phyloP scores from a whole-genome alignment of 2,113 vertebrate species.

The Ochotona princeps region DNA sequence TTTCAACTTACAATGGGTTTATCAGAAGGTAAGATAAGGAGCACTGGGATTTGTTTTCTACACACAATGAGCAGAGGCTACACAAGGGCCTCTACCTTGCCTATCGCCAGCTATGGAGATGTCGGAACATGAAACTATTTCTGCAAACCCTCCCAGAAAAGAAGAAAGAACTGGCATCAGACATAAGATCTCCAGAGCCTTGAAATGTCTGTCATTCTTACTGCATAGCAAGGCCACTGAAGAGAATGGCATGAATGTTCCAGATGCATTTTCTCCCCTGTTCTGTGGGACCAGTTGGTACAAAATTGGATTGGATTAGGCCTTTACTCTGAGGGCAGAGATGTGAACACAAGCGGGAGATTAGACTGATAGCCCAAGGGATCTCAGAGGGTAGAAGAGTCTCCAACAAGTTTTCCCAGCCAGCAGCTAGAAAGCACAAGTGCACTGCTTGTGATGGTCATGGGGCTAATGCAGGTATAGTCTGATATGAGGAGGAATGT shows the following conservation, averaged over 20 bases:
- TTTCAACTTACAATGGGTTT: neutral
- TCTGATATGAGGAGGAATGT: neutral
- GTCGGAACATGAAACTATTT: neutral
- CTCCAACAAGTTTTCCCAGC: neutral
- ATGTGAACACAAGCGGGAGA: neutral
- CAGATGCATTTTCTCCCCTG: neutral
- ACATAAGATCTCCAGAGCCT: neutral
- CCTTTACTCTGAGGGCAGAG: neutral
- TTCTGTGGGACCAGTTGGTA: no score
- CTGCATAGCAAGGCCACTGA: no score
- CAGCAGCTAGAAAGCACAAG: neutral
- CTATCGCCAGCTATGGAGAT: neutral
- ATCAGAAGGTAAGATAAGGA: accelerated
- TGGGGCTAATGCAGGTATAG: accelerated
- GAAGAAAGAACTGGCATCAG: neutral
- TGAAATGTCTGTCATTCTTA: neutral
- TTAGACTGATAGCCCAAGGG: neutral
- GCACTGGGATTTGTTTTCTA: neutral
- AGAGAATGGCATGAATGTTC: neutral
- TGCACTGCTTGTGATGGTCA: accelerated
- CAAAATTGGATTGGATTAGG: neutral
- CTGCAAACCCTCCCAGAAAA: neutral
- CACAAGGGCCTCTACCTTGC: neutral
- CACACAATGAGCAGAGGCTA: no score
- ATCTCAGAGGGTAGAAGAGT: neutral